These are phyloP conservation scores for Fragariocoptes setiger DNA, from an alignment of 1,140 invertebrate species.

Conservation along the genomic window DNA sequence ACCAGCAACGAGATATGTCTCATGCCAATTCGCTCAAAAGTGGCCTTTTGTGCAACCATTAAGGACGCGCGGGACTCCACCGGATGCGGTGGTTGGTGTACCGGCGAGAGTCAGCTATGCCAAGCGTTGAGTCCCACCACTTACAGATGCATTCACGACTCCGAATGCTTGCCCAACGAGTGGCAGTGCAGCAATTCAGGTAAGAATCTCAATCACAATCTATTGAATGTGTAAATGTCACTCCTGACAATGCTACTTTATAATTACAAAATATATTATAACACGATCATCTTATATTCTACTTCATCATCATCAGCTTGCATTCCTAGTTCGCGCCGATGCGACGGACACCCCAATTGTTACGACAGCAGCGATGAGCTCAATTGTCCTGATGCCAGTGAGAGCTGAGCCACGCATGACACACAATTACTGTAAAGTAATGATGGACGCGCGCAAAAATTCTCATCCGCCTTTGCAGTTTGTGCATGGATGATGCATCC, in stretches of 20 bases:
- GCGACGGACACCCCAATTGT: conserved; percentile 42
- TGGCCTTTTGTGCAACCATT: conserved; percentile 25
- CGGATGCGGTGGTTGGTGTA: conserved; percentile 37
- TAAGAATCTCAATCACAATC: background rate
- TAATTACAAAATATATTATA: conserved; percentile 4
- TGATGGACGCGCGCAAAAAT: too few species aligned
- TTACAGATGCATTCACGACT: conserved; percentile 18
- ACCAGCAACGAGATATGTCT: conserved; percentile 25
- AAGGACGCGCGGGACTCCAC: conserved; percentile 29
- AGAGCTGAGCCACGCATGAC: too few species aligned
- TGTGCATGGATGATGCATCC: too few species aligned
- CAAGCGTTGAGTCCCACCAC: conserved; percentile 26
- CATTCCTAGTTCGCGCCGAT: conserved; percentile 27
- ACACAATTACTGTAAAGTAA: too few species aligned
- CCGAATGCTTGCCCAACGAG: conserved; percentile 4
- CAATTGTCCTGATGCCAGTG: too few species aligned
- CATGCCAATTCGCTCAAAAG: conserved; percentile 24
- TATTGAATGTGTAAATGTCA: conserved; percentile 19
- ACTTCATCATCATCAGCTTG: conserved; percentile 17
- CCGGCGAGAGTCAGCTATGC: conserved; percentile 32
- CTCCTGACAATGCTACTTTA: conserved; percentile 22
- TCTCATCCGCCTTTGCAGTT: too few species aligned
- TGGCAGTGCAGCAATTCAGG: background rate
- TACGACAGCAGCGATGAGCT: conserved; percentile 43
- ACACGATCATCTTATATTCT: conserved; percentile 2